Base-by-base conservation (phyloP, 1,140 invertebrate species). In the Bombus balteatus region DNA sequence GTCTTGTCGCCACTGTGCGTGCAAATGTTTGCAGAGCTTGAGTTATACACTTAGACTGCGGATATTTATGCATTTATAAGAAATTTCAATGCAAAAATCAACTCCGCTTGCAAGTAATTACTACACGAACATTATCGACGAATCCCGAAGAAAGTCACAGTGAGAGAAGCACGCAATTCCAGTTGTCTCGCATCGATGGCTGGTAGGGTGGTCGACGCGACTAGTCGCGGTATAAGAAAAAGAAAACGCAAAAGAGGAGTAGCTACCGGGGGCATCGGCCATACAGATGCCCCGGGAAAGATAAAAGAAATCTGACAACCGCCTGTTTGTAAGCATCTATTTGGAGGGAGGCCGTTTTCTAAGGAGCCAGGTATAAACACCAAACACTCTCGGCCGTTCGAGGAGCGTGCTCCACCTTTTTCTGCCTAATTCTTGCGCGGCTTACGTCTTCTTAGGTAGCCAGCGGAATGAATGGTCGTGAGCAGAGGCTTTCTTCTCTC, bases 271-370 rank as follows among this genome's bases (percentile, higher is more conserved):
- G 91, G 88, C 91, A 91, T 89, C 87, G 88, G 87, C 53, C 89
- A 88, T 88, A 92, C 94, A 93, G 94, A 95, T 95, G 92, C 92
- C 90, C 87, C 88, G 85, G 83, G 83, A 91, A 92, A 95, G 94
- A 95, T 95, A 95, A 94, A 95, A 92, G 93, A 94, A 94, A 95
- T 94, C 94, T 94, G 94, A 95, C 94, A 94, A 95, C 90, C 93
- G 93, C 82, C 92, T 93, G 94, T 94, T 94, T 93, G 94, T 93
- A 94, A 93, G 93, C 93, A 94, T 91, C 88, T 86, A 88, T 77
- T 83, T 86, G 88, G 88, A 32, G 70, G 34, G 81, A n/a, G 74
- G 34, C 59, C 34, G 87, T 89, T 89, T 85, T 90, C 59, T 75
- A 82, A 88, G 89, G 62, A 90, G 92, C 90, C 92, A 92, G 93